Percentiles rank a stretch among this genome's conserved stretches.
Conservation (phyloP, 2,888 invertebrate genomes). For the Diarsia brunnea region DNA sequence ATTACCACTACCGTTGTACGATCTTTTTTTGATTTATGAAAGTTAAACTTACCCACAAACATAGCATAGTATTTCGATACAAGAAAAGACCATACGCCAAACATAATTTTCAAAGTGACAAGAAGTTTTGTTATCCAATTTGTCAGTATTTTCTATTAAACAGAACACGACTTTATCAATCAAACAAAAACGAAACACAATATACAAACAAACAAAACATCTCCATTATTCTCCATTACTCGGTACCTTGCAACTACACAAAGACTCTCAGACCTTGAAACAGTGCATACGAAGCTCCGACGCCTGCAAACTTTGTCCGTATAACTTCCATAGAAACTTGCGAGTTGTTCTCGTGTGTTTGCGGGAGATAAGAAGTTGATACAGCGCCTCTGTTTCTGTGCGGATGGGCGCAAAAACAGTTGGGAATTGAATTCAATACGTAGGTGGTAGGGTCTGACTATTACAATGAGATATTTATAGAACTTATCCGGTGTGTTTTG, state of each 20-base stretch:
- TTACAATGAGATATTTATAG: not conserved
- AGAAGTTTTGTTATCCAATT: no score
- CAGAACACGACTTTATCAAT: slow-evolving; percentile 12
- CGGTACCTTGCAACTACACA: slow-evolving; percentile 24
- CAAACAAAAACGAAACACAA: slow-evolving; percentile 26
- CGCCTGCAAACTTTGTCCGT: slow-evolving; percentile 40
- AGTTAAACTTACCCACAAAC: no score
- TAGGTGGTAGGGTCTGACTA: not conserved
- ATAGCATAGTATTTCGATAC: no score
- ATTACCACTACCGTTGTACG: no score
- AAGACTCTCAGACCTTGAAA: slow-evolving; percentile 52
- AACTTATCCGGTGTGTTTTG: not conserved
- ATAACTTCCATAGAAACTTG: slow-evolving; percentile 50
- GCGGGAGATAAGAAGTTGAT: slow-evolving; percentile 59
- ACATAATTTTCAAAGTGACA: no score
- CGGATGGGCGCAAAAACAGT: slow-evolving; percentile 49
- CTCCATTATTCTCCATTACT: slow-evolving; percentile 35
- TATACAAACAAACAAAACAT: not conserved
- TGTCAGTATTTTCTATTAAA: not conserved
- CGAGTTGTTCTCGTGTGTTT: slow-evolving; percentile 53
- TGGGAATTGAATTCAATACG: slow-evolving; percentile 30
- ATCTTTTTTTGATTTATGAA: no score
- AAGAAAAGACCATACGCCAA: no score
- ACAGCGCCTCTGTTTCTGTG: slow-evolving; percentile 44
- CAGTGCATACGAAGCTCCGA: slow-evolving; percentile 41